Evolutionary conservation across 1,140 invertebrate species (phyloP).

Genomic region (Spodoptera litura): DNA sequence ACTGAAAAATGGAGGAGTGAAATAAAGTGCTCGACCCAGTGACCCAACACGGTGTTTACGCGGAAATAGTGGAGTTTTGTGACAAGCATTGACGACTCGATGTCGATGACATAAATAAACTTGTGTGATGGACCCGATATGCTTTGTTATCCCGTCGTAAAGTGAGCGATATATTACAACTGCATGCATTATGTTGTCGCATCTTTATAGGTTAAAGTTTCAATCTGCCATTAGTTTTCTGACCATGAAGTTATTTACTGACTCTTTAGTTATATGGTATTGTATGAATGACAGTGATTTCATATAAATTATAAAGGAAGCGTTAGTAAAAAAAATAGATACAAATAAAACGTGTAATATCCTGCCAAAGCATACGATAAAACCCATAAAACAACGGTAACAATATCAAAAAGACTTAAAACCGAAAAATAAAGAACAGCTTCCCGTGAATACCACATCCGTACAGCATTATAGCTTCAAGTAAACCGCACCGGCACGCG

Average conservation of each 20-base stretch:
- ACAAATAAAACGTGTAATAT: background rate
- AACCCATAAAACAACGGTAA: background rate
- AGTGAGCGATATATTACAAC: constrained; percentile 24
- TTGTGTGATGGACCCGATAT: constrained; percentile 17
- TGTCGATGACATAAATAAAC: constrained; percentile 39
- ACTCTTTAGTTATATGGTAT: too few species aligned
- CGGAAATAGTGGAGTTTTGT: constrained; percentile 31
- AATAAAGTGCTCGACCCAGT: constrained; percentile 25
- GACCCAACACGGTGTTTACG: constrained; percentile 33
- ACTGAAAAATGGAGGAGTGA: constrained; percentile 10
- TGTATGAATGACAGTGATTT: too few species aligned
- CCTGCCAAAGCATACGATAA: background rate
- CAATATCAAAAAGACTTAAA: constrained; percentile 19
- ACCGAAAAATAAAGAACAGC: constrained; percentile 19
- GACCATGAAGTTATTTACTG: too few species aligned
- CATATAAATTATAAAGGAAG: too few species aligned
- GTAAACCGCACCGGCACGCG: constrained; percentile 61
- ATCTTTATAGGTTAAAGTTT: background rate
- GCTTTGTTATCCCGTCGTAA: constrained; percentile 27
- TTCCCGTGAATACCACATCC: constrained; percentile 45
- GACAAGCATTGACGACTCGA: constrained; percentile 27
- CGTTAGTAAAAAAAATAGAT: too few species aligned
- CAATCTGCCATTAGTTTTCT: background rate
- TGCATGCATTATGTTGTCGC: background rate
- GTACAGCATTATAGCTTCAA: constrained; percentile 44